Conservation (phyloP, 2,113 vertebrate genomes). For the Egretta garzetta region DNA sequence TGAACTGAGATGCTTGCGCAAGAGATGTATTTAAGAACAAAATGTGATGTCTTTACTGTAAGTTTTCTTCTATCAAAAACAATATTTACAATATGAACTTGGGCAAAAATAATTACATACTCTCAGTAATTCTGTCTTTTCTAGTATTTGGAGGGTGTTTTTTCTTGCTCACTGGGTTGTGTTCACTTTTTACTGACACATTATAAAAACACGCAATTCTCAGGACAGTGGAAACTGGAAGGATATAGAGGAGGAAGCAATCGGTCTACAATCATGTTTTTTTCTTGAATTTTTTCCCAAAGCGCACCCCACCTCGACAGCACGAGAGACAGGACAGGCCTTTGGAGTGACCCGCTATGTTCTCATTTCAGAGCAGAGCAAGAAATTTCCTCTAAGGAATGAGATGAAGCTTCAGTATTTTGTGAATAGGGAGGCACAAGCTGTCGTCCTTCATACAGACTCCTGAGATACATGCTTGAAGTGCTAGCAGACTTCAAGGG, state of each 20-base stretch:
- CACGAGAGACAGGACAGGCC: neutral
- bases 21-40: neutral
- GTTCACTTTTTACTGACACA: neutral
- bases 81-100: neutral
- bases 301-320: neutral
- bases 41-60: neutral
- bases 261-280: accelerated
- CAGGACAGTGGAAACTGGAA: neutral
- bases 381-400: neutral
- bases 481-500: neutral
- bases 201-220: neutral
- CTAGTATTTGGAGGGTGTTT: neutral
- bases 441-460: neutral
- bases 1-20: neutral
- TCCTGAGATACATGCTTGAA: neutral
- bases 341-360: neutral
- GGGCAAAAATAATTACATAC: neutral
- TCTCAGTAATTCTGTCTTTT: neutral
- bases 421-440: neutral
- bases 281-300: neutral
- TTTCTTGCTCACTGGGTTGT: neutral
- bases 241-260: neutral
- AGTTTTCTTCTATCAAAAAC: neutral
- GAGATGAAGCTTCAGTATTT: neutral
- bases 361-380: neutral